Percentiles rank a stretch among this genome's conserved stretches.
phyloP scores from a whole-genome alignment of 1,140 invertebrate species.

The Catajapyx aquilonaris region DNA sequence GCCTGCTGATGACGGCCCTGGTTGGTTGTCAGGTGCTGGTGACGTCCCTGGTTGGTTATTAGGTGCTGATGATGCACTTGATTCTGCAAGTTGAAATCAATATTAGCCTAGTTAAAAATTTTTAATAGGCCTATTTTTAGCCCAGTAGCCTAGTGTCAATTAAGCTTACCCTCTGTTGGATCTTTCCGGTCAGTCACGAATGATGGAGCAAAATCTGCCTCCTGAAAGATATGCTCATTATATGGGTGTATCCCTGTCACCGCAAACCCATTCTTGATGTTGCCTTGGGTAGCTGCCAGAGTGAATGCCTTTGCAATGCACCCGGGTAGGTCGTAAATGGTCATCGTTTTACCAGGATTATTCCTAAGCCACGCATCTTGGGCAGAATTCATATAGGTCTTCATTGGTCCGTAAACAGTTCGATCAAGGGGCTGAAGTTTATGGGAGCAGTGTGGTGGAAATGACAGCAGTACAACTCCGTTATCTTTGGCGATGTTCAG shows the following conservation, averaged over 20 bases:
- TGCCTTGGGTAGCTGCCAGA: slow-evolving; percentile 9
- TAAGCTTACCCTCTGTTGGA: background rate
- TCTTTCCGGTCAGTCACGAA: slow-evolving; percentile 5
- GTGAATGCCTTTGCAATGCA: slow-evolving; percentile 10
- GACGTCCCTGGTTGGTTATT: no score
- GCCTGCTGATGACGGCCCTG: no score
- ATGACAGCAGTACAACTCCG: slow-evolving; percentile 24
- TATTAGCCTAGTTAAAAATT: no score
- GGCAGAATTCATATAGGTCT: slow-evolving; percentile 11
- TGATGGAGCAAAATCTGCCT: slow-evolving; percentile 6
- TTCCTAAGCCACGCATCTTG: slow-evolving; percentile 12
- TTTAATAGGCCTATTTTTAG: no score
- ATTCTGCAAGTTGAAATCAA: no score
- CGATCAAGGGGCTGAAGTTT: slow-evolving; percentile 20
- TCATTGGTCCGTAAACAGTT: slow-evolving; percentile 15
- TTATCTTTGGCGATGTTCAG: slow-evolving; percentile 26
- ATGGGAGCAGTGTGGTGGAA: slow-evolving; percentile 18
- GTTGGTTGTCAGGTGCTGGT: no score
- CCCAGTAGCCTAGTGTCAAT: no score
- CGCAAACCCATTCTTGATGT: slow-evolving; percentile 12
- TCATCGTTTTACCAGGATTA: slow-evolving; percentile 13
- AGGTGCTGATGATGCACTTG: no score
- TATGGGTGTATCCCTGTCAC: slow-evolving; percentile 11
- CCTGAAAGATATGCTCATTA: slow-evolving; percentile 8
- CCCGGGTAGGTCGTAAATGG: slow-evolving; percentile 10